Percentiles rank a stretch among this genome's conserved stretches.
phyloP scores from a whole-genome alignment of 2,888 invertebrate species.

The Xylocampa areola region DNA sequence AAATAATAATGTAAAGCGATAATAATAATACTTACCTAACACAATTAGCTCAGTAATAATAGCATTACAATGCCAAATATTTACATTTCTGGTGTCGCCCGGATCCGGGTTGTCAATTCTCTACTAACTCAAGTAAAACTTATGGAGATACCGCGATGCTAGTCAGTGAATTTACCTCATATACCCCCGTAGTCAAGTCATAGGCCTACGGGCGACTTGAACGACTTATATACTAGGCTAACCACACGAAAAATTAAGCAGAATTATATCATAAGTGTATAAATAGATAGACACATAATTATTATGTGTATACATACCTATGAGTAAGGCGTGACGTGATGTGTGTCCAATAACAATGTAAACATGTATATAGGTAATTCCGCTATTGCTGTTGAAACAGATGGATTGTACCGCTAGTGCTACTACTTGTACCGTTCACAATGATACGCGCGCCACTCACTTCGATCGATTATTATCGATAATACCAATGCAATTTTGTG shows the following conservation, averaged over 20 bases:
- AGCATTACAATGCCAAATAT: conserved; percentile 35
- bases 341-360: conserved; percentile 56
- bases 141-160: conserved; percentile 11
- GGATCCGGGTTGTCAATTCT: conserved; percentile 54
- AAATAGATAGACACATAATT: conserved; percentile 8
- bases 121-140: conserved; percentile 17
- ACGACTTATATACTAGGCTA: too few species aligned
- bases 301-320: conserved; percentile 29
- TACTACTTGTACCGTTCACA: conserved; percentile 80
- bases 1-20: too few species aligned
- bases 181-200: too few species aligned
- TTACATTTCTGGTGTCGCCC: conserved; percentile 48
- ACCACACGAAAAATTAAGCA: too few species aligned
- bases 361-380: conserved; percentile 53
- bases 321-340: conserved; percentile 52
- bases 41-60: background rate
- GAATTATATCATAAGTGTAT: conserved; percentile 8
- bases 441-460: conserved; percentile 70
- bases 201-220: too few species aligned
- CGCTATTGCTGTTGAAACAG: conserved; percentile 73
- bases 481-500: conserved; percentile 73
- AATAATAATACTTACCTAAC: too few species aligned
- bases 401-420: conserved; percentile 78
- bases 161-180: too few species aligned
- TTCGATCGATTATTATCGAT: conserved; percentile 75